A percentile compares a stretch with the other conserved stretches of the same genome.
These are phyloP conservation scores for Cottus gobio DNA, from an alignment of 2,113 vertebrate genomes.

Conservation along the genomic window DNA sequence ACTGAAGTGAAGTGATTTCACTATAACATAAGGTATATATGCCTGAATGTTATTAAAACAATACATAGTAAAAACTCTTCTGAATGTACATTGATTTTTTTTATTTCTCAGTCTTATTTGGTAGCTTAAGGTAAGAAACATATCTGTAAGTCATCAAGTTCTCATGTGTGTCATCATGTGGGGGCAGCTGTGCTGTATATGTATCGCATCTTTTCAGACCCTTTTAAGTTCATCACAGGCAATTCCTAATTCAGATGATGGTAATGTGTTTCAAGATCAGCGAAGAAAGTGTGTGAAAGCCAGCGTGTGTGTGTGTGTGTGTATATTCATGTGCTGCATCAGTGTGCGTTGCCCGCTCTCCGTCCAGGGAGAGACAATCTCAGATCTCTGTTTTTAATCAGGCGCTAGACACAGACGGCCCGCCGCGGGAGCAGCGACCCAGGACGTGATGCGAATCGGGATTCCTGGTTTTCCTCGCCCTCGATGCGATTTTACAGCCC, in stretches of 20 bases:
- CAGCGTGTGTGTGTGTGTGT: background rate
- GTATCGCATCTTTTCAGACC: background rate
- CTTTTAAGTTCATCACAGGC: background rate
- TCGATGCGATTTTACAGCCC: slow-evolving; percentile 22
- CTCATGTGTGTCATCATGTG: too few species aligned
- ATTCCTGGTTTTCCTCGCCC: slow-evolving; percentile 47
- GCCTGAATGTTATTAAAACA: background rate
- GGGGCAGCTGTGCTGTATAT: too few species aligned
- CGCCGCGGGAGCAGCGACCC: slow-evolving; percentile 49
- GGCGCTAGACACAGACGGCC: slow-evolving; percentile 47
- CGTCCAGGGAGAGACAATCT: slow-evolving; percentile 49
- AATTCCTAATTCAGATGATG: background rate
- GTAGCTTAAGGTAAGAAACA: background rate
- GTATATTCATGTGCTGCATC: slow-evolving; percentile 4
- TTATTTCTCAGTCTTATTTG: background rate
- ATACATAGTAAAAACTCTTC: background rate
- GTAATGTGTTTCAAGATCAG: background rate
- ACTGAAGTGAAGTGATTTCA: background rate
- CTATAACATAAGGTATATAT: background rate
- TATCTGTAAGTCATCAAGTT: background rate
- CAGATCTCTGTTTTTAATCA: slow-evolving; percentile 71
- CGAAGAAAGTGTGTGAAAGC: background rate
- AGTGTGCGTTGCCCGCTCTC: slow-evolving; percentile 6
- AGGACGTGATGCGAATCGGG: slow-evolving; percentile 64
- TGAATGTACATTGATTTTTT: background rate